These are phyloP conservation scores for Equus przewalskii DNA, from an alignment of 2,113 vertebrate species.

Conservation along the genomic window DNA sequence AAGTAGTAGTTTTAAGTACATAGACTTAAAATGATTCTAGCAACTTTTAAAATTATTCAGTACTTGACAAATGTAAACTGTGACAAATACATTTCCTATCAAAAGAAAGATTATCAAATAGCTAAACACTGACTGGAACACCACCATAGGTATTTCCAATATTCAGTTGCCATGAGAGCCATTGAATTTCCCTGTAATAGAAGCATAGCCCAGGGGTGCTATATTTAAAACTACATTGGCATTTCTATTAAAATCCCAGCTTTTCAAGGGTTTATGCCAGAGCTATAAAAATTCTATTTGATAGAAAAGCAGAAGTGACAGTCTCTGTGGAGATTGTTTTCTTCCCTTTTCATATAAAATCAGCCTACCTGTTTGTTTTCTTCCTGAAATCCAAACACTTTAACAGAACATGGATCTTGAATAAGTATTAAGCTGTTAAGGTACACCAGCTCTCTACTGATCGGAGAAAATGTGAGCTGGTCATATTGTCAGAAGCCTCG, in stretches of 20 bases:
- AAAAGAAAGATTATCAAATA: slow-evolving; percentile 39
- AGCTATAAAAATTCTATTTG: slow-evolving; percentile 76
- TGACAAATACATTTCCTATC: slow-evolving; percentile 63
- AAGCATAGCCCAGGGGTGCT: slow-evolving; percentile 62
- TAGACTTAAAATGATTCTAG: not conserved
- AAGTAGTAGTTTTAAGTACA: slow-evolving; percentile 14
- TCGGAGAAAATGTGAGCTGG: not conserved
- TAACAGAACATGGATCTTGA: not conserved
- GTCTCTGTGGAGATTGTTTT: slow-evolving; percentile 71
- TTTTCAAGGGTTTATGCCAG: slow-evolving; percentile 78
- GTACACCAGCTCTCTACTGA: not conserved
- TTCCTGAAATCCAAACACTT: slow-evolving; percentile 53
- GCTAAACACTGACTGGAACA: slow-evolving; percentile 56
- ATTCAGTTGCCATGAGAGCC: slow-evolving; percentile 4
- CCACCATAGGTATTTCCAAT: slow-evolving; percentile 23
- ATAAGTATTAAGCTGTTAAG: not conserved
- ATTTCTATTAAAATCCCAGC: slow-evolving; percentile 83
- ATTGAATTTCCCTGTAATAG: slow-evolving; percentile 54
- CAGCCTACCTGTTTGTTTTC: slow-evolving; percentile 57
- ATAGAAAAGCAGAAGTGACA: slow-evolving; percentile 70
- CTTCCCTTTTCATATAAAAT: slow-evolving; percentile 76
- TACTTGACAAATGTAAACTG: slow-evolving; percentile 32
- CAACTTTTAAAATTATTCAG: not conserved
- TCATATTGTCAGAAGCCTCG: not conserved
- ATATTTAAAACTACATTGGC: slow-evolving; percentile 78